Evolutionary conservation across 2,888 invertebrate genomes (phyloP).

Genomic region (Lasioglossum figueresi): DNA sequence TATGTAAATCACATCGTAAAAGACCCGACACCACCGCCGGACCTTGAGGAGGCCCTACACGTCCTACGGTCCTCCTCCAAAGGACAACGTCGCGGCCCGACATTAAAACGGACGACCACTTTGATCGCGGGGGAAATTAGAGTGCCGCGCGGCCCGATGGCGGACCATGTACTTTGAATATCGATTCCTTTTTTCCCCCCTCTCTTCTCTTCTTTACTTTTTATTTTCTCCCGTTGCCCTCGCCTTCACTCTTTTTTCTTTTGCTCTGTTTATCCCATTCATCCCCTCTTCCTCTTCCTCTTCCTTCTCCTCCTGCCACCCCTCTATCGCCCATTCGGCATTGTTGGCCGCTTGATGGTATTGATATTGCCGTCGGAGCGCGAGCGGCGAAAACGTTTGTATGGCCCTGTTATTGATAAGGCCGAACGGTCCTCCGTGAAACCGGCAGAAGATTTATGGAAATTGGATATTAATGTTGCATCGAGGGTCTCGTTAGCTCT

Average conservation of each 20-base stretch:
- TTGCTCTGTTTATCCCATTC: background rate
- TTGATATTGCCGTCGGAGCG: slow-evolving; percentile 46
- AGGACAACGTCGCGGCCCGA: slow-evolving; percentile 61
- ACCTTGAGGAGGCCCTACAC: slow-evolving; percentile 63
- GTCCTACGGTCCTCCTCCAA: slow-evolving; percentile 49
- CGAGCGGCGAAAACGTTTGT: slow-evolving; percentile 34
- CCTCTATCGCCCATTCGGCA: slow-evolving; percentile 39
- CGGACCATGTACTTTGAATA: slow-evolving; percentile 43
- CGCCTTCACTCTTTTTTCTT: background rate
- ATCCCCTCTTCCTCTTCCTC: background rate
- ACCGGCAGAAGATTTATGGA: slow-evolving; percentile 41
- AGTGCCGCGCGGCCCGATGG: slow-evolving; percentile 41
- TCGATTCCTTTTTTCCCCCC: slow-evolving; percentile 36
- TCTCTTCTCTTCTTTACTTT: slow-evolving; percentile 7
- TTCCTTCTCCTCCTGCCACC: background rate
- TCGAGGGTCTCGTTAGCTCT: slow-evolving; percentile 20
- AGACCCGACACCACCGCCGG: slow-evolving; percentile 76
- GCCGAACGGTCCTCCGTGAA: slow-evolving; percentile 5
- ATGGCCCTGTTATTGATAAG: slow-evolving; percentile 46
- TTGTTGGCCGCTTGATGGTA: slow-evolving; percentile 47
- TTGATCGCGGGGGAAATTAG: slow-evolving; percentile 61
- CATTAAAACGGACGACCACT: slow-evolving; percentile 66
- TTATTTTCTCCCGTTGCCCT: background rate
- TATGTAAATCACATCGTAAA: slow-evolving; percentile 81
- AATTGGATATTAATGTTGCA: slow-evolving; percentile 51